Evolutionary conservation across 2,113 vertebrate genomes (phyloP), one percentile per base, ranked within the genome.

Genomic region (Hepsetus odoe): DNA sequence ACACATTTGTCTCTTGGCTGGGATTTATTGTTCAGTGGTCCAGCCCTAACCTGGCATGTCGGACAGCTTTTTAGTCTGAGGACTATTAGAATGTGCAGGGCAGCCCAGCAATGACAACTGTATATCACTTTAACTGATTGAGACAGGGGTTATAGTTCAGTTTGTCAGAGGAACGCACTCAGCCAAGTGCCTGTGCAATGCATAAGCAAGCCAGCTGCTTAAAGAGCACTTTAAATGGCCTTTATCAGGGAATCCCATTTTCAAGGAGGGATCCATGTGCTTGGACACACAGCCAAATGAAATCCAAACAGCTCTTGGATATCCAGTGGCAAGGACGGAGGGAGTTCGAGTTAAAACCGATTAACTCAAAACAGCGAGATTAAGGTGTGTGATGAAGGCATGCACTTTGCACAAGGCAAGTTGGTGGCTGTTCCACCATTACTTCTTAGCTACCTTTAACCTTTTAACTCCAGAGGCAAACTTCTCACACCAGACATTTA

Each of bases 101-200:
- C 18, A 38, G 53, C 16, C 32, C 69, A 64, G 30, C 32, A 10
- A 16, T 64, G 61, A 64, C 30, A 38, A 24, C 42, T 61, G 20
- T 49, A 59, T 77, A 12, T 49, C 40, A 70, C 42, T 77, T 70
- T 59, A 49, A 46, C 66, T 49, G 59, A 42, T 44, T 16, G 32
- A 53, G 58, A 18, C 72, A 74, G 35, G 59, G 28, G 56, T 38
- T 58, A 26, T 12, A 58, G 56, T 28, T 4, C 14, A 38, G 16
- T 16, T 40, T 71, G 69, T 55, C 22, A 22, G 69, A 55, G 69
- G 49, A 71, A 11, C 49, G n/a, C 75, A 22, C 8, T 4, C 1
- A 24, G 65, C 65, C 65, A 68, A 76, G 64, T 9, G 28, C 33
- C 33, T 76, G 74, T 58, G 65, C 68, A 32, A 69, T 58, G 66